These are phyloP conservation scores for Neopelma chrysocephalum DNA, from an alignment of 2,797 vertebrate genomes.

Conservation along the genomic window DNA sequence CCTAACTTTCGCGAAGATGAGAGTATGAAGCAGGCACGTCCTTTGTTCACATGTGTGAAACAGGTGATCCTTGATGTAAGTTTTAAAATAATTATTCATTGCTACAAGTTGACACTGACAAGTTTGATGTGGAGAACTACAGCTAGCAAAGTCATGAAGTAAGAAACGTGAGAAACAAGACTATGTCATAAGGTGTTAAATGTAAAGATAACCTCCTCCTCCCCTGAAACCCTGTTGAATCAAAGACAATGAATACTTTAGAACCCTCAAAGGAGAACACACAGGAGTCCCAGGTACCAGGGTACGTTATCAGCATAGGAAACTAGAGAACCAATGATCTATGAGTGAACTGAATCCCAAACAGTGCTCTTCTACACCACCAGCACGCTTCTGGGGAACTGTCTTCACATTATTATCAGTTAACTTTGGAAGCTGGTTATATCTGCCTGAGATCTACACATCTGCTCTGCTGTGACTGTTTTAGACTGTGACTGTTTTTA, in stretches of 20 bases:
- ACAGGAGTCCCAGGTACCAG: background rate
- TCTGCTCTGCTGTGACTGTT: background rate
- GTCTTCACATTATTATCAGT: background rate
- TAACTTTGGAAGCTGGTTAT: background rate
- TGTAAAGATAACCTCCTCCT: fast-evolving
- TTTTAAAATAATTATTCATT: background rate
- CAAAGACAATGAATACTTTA: background rate
- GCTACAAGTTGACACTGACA: background rate
- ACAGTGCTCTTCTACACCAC: background rate
- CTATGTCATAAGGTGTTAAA: background rate
- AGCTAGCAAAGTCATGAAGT: background rate
- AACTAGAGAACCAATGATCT: background rate
- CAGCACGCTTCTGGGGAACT: background rate
- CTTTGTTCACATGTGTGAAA: background rate
- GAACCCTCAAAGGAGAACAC: background rate
- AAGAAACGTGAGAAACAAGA: background rate
- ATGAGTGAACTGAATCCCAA: background rate
- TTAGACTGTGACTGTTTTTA: background rate
- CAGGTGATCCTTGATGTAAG: background rate
- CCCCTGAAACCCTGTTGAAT: background rate
- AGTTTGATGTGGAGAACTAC: background rate
- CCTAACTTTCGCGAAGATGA: background rate
- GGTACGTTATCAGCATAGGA: background rate
- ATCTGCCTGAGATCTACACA: background rate
- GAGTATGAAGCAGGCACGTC: background rate